phyloP scores from a whole-genome alignment of 2,888 invertebrate genomes.

The Nebria brevicollis region DNA sequence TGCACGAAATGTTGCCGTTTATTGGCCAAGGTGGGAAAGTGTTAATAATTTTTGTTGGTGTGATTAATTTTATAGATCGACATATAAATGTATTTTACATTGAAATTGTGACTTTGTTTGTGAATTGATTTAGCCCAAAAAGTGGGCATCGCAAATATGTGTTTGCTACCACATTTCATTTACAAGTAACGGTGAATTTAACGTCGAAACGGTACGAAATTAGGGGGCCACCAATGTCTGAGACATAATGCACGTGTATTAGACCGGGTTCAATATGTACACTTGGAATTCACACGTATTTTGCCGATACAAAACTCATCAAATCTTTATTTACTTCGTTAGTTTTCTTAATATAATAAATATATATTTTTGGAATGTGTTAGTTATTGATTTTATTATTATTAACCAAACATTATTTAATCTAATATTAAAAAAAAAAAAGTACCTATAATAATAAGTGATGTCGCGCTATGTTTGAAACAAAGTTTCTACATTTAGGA shows the following conservation, averaged over 20 bases:
- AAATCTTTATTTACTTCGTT: not conserved
- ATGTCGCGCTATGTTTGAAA: conserved; percentile 47
- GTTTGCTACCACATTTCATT: conserved; percentile 32
- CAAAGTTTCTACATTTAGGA: conserved; percentile 52
- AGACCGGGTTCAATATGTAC: conserved; percentile 46
- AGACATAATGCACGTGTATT: conserved; percentile 45
- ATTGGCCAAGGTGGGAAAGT: conserved; percentile 46
- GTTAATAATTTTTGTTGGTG: conserved; percentile 45
- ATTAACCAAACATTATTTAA: not conserved
- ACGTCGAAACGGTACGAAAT: conserved; percentile 45
- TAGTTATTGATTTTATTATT: not conserved
- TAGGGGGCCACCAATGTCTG: conserved; percentile 40
- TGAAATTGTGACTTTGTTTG: conserved; percentile 31
- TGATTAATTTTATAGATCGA: conserved; percentile 37
- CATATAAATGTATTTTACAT: conserved; percentile 32
- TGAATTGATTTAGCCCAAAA: conserved; percentile 21
- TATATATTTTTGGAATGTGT: not conserved
- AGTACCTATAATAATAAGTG: no score
- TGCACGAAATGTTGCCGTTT: conserved; percentile 30
- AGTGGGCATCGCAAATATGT: conserved; percentile 32
- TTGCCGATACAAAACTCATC: not conserved
- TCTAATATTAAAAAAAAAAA: no score
- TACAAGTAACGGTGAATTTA: conserved; percentile 39
- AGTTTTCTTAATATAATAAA: not conserved
- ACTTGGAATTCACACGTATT: conserved; percentile 36